Evolutionary conservation across 2,113 vertebrate species (phyloP).

Genomic region (Lanius collurio): DNA sequence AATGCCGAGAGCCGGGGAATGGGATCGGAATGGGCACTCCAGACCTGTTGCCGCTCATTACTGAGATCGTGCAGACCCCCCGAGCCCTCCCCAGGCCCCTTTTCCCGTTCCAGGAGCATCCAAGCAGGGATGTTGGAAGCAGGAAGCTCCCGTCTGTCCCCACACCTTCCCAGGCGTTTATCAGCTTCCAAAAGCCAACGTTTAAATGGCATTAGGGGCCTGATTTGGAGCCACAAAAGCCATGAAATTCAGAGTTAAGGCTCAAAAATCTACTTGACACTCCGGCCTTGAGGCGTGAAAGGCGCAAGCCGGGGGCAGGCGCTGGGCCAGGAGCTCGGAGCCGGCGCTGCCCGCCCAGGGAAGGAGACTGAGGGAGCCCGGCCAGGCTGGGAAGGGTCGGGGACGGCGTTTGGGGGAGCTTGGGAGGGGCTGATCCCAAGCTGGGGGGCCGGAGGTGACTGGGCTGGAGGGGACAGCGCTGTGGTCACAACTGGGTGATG

Average conservation of each 20-base stretch:
- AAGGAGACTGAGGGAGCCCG: background rate
- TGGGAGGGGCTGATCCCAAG: background rate
- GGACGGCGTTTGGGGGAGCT: accelerated
- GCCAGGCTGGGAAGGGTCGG: accelerated
- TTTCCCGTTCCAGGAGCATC: background rate
- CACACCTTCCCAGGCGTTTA: background rate
- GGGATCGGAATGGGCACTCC: background rate
- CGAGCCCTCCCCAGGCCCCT: accelerated
- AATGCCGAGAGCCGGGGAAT: background rate
- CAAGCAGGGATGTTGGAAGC: background rate
- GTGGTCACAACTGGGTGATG: accelerated
- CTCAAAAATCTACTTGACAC: slow-evolving; percentile 26
- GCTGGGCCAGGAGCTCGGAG: background rate
- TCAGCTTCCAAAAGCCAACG: background rate
- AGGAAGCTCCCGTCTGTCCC: background rate
- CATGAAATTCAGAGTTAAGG: slow-evolving; percentile 48
- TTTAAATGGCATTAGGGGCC: slow-evolving; percentile 11
- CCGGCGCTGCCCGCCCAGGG: background rate
- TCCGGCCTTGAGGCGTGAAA: slow-evolving; percentile 3
- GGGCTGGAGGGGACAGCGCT: background rate
- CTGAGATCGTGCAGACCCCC: accelerated
- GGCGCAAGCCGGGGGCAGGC: background rate
- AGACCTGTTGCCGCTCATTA: background rate
- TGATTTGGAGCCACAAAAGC: slow-evolving; percentile 46
- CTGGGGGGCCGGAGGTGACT: accelerated